Base-by-base conservation (phyloP, 2,113 vertebrate species). In the Triplophysa tibetana region DNA sequence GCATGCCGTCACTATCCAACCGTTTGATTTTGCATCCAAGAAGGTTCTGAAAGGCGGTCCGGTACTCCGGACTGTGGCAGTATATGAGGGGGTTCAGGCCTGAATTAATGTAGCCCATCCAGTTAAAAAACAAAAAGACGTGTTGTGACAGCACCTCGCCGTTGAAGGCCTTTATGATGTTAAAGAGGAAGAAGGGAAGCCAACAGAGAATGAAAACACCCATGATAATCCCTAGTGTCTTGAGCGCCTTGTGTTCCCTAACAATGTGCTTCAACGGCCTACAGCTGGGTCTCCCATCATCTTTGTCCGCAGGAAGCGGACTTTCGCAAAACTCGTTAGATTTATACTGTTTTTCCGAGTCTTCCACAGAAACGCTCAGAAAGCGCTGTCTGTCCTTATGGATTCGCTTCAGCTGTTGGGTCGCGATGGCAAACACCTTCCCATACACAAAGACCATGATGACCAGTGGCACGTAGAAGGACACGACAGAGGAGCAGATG, bases 81-180 rank as follows among this genome's bases (percentile, higher is more conserved):
- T 95, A 94, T 82, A 95, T 95, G 85, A 95, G 85, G 66, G 95
- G 95, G 85, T 95, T 96, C 82, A 95, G 93, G 81, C 90, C 93
- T 0, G 95, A 96, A 85, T 95, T 95, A 83, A 91, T 66, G 0
- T 94, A 96, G 21, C 94, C 95, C 63, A 96, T 77, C 94, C 95
- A 96, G 90, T 95, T 96, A 62, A 94, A 89, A 80, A 93, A 88
- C n/a, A 93, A 88, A 29, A 95, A 92, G 52, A 90, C 82, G 0
- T 14, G 0, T 16, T 74, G 82, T 12, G 43, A 4, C 0, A 1
- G 17, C 17, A 56, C 78, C 76, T 0, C 88, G 77, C 26, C 93
- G 84, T 0, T 82, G 73, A 2, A 89, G 11, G 89, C 93, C 50
- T 91, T 92, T 79, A 92, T 87, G 65, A 96, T 90, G 78, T 95